Conservation (phyloP, 2,797 vertebrate genomes). For the Emys orbicularis region DNA sequence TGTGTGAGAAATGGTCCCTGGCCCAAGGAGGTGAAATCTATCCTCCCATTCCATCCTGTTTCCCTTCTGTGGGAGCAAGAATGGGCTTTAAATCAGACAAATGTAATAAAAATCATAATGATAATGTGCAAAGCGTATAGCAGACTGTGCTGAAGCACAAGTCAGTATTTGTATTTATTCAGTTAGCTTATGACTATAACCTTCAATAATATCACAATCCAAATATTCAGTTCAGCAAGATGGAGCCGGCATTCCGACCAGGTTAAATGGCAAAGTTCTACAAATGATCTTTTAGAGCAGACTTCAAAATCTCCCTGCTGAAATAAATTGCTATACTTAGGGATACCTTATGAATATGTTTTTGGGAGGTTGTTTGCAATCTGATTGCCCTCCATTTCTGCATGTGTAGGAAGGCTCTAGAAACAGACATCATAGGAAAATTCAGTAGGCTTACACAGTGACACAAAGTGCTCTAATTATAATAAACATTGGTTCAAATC, state of each 20-base stretch:
- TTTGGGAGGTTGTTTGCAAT: neutral
- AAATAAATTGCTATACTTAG: neutral
- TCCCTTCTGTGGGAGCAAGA: neutral
- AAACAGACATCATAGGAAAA: neutral
- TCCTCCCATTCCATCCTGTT: neutral
- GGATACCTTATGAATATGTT: neutral
- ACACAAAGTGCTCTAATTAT: neutral
- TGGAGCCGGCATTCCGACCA: neutral
- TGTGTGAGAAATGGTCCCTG: neutral
- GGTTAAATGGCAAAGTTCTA: neutral
- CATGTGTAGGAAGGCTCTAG: neutral
- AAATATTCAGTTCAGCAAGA: neutral
- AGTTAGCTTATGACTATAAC: neutral
- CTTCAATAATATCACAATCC: neutral
- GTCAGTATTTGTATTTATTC: conserved; percentile 5
- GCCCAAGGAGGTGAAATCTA: conserved; percentile 3
- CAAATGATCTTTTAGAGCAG: neutral
- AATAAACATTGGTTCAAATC: neutral
- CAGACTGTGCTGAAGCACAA: neutral
- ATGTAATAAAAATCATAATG: neutral
- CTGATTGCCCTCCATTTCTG: neutral
- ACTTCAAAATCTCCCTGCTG: neutral
- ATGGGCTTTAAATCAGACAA: neutral
- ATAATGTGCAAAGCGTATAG: neutral
- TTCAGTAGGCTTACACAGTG: neutral